Conservation (phyloP, 2,797 vertebrate genomes). For the Peromyscus nudipes region DNA sequence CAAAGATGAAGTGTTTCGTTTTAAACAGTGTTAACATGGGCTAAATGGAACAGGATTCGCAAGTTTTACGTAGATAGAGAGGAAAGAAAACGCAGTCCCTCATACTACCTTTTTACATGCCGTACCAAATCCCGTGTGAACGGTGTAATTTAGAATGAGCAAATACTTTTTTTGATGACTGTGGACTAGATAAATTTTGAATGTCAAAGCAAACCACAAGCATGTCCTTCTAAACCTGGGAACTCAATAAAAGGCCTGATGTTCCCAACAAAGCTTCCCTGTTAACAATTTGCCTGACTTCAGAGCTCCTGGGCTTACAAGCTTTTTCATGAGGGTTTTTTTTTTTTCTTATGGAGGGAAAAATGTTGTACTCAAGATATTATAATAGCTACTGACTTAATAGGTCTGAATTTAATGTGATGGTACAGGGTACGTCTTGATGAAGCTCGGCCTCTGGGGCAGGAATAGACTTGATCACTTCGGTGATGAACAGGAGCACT, state of each 20-base stretch:
- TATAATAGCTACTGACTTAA: constrained; percentile 83
- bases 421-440: constrained; percentile 81
- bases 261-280: constrained; percentile 62
- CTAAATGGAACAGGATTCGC: constrained; percentile 84
- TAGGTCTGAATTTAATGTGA: constrained; percentile 80
- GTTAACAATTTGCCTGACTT: constrained; percentile 37
- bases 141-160: constrained; percentile 38
- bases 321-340: constrained; percentile 62
- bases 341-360: constrained; percentile 17
- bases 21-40: constrained; percentile 66
- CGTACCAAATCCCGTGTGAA: constrained; percentile 72
- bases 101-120: constrained; percentile 70
- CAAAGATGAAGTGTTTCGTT: constrained; percentile 70
- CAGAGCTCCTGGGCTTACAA: constrained; percentile 29
- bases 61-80: constrained; percentile 72
- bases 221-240: background rate
- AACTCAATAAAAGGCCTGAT: constrained; percentile 63
- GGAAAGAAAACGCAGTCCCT: constrained; percentile 70
- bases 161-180: constrained; percentile 52
- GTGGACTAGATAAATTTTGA: constrained; percentile 54
- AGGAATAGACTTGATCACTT: constrained; percentile 82
- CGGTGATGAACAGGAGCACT: constrained; percentile 76
- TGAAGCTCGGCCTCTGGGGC: constrained; percentile 81
- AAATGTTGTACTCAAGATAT: constrained; percentile 57
- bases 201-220: constrained; percentile 51